Base-by-base conservation (phyloP, 2,888 invertebrate species). In the Epistrophella euchroma region DNA sequence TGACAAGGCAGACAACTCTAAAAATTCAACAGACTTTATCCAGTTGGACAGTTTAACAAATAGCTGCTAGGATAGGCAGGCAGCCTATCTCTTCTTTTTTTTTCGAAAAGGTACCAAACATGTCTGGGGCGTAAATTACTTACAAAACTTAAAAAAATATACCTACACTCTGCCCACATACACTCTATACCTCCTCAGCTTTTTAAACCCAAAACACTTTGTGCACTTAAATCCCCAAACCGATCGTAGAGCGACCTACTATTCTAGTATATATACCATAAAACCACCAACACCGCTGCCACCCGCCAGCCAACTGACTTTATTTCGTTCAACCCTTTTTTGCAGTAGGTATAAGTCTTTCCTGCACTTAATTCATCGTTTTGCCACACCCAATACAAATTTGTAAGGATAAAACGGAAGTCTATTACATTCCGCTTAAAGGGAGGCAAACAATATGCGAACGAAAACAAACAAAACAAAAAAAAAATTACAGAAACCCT, bases 371-470 rank as follows among this genome's bases (percentile, higher is more conserved):
- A 45, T 35, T 37, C 43, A 56, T 55, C 40, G 25, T 60, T 40
- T 60, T 43, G 74, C 25, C 75, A 62, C 73, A 73, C 22, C 73
- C 60, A 35, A 19, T 47, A 32, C 45, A 55, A 66, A 68, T 62
- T 72, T 64, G 43, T 77, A 22, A 52, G 60, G 35, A 19, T 28
- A 74, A 47, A 78, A 52, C 73, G 78, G 83, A 78, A 83, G 73
- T 83, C 37, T 74, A 83, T 73, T 74, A 73, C 78, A 78, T 73
- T 72, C 37, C 72, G 22, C 66, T 45, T 25, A 50, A 71, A 71
- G 68, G 15, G 37, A 52, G 37, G 22, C 68, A 52, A 68, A 52
- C 68, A 68, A 68, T 52, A 68, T 66, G n/a, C 25, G 62, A 37
- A 37, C 25, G 9, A 56, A 32, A 32, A 32, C 10, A 32, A 56